Percentiles rank a stretch among this genome's conserved stretches.
These are phyloP conservation scores for Oostethus manadensis DNA, from an alignment of 2,113 vertebrate species.

Conservation along the genomic window DNA sequence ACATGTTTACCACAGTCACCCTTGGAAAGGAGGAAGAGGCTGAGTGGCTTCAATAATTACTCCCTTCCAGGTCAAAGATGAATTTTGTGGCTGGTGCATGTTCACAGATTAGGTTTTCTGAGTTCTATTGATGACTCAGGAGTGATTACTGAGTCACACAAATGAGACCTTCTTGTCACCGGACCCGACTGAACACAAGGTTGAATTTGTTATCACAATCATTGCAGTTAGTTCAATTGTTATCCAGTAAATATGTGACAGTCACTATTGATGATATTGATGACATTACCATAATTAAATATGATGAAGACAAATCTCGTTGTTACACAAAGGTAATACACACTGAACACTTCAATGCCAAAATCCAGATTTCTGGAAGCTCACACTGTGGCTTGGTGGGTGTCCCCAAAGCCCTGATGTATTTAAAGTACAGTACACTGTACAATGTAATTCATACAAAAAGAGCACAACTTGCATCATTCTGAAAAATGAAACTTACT, in stretches of 20 bases:
- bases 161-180: constrained; percentile 1
- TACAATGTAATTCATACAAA: constrained; percentile 21
- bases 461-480: constrained; percentile 31
- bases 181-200: constrained; percentile 4
- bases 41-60: constrained; percentile 22
- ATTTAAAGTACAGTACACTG: constrained; percentile 47
- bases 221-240: not conserved
- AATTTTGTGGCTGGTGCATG: constrained; percentile 18
- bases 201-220: not conserved
- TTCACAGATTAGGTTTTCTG: constrained; percentile 16
- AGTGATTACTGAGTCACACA: constrained; percentile 16
- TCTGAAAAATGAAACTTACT: constrained; percentile 3
- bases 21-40: constrained; percentile 19
- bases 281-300: not conserved
- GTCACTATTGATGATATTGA: not conserved
- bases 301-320: not conserved
- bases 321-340: constrained; percentile 10
- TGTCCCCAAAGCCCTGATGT: constrained; percentile 38
- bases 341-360: not conserved
- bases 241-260: too few relatives aligned
- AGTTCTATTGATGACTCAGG: constrained; percentile 21
- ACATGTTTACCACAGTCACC: constrained; percentile 7
- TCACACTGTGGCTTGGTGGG: constrained; percentile 22
- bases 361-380: constrained; percentile 13
- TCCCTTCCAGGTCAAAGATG: constrained; percentile 24